Percentiles rank a stretch among this genome's conserved stretches.
These are phyloP conservation scores for Dromaius novaehollandiae DNA, from an alignment of 2,113 vertebrate species.

Conservation along the genomic window DNA sequence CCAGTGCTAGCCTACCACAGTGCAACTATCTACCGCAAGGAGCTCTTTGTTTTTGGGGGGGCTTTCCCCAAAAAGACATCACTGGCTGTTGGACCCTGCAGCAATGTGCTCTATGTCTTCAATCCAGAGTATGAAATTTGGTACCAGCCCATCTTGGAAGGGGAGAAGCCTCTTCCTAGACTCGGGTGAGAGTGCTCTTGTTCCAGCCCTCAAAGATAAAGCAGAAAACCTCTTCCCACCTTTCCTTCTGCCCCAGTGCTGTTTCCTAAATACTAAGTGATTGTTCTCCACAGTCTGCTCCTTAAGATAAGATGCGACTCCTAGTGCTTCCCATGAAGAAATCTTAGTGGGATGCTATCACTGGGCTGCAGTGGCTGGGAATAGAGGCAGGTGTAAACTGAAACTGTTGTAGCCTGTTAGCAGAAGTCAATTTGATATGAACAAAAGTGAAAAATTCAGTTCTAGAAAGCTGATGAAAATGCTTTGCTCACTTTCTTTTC, in stretches of 20 bases:
- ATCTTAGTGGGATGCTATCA: not conserved
- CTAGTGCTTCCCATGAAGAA: not conserved
- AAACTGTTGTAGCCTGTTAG: not conserved
- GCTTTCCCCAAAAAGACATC: slow-evolving; percentile 67
- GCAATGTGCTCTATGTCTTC: slow-evolving; percentile 86
- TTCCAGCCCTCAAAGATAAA: not conserved
- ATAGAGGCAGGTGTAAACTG: not conserved
- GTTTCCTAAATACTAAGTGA: not conserved
- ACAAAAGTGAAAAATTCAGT: not conserved
- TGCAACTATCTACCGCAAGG: slow-evolving; percentile 83
- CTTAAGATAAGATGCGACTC: not conserved
- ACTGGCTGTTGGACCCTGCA: slow-evolving; percentile 73
- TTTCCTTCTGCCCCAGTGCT: not conserved
- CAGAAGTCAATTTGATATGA: not conserved
- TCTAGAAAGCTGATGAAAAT: not conserved
- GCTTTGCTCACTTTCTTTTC: not conserved
- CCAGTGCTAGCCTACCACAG: slow-evolving; percentile 84
- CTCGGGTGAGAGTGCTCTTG: slow-evolving; percentile 80
- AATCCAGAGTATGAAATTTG: slow-evolving; percentile 90
- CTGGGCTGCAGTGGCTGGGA: not conserved
- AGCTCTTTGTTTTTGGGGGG: slow-evolving; percentile 90
- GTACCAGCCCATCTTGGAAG: slow-evolving; percentile 92
- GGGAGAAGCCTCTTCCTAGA: slow-evolving; percentile 84
- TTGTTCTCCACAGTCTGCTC: not conserved
- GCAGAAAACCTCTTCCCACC: not conserved